phyloP scores from a whole-genome alignment of 2,113 vertebrate genomes.

The Ancistrus triradiatus region DNA sequence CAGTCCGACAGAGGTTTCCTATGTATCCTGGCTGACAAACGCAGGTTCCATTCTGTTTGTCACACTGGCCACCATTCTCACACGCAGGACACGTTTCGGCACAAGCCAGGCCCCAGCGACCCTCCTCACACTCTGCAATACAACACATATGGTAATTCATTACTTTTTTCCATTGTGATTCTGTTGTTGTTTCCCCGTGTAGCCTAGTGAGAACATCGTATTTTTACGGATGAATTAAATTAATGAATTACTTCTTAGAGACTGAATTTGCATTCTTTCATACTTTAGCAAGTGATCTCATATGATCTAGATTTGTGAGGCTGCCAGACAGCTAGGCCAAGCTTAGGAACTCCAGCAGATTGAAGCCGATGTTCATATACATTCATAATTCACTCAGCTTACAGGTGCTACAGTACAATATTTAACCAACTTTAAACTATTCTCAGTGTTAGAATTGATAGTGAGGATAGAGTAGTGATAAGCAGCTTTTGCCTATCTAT shows the following conservation, averaged over 20 bases:
- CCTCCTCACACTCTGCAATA: constrained; percentile 69
- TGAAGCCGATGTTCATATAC: too few relatives aligned
- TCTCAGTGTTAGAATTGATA: too few relatives aligned
- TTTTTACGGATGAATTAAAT: not conserved
- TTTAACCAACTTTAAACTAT: too few relatives aligned
- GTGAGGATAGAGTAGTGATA: too few relatives aligned
- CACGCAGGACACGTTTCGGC: constrained; percentile 69
- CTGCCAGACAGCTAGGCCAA: not conserved
- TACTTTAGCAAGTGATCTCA: not conserved
- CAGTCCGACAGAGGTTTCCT: constrained; percentile 67
- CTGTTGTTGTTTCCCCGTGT: not conserved
- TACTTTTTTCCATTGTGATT: not conserved
- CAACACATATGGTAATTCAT: not conserved
- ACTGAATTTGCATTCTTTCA: not conserved
- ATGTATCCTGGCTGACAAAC: constrained; percentile 63
- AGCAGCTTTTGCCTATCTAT: too few relatives aligned
- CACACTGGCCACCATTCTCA: constrained; percentile 62
- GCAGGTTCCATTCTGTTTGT: constrained; percentile 62
- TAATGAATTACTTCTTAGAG: not conserved
- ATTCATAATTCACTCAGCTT: not conserved
- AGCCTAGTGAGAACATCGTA: not conserved
- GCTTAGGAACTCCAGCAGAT: not conserved
- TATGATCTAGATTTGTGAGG: not conserved
- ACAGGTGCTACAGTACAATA: not conserved
- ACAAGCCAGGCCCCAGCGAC: constrained; percentile 75